Percentiles rank a stretch among this genome's conserved stretches.
Conservation (phyloP, 2,113 vertebrate species). For the Argyrosomus japonicus region DNA sequence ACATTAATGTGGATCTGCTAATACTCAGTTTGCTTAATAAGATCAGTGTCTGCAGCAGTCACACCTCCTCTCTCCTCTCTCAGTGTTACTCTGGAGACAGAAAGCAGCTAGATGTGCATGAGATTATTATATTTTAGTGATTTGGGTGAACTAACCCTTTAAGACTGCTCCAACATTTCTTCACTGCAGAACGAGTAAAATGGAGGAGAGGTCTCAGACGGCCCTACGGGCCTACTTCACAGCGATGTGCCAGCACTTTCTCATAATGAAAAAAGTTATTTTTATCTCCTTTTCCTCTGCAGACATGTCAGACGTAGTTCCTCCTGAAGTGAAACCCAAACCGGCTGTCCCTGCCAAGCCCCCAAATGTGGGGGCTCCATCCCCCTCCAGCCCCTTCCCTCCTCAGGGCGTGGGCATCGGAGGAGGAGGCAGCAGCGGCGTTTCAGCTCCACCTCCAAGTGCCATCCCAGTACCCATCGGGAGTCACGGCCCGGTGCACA, state of each 20-base stretch:
- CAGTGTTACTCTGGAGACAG: background rate
- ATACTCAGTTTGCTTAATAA: background rate
- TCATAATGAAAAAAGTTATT: background rate
- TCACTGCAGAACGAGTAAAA: slow-evolving; percentile 17
- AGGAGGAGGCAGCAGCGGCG: slow-evolving; percentile 58
- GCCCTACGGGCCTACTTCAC: slow-evolving; percentile 60
- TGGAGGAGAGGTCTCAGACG: slow-evolving; percentile 3
- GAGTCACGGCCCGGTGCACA: slow-evolving; percentile 47
- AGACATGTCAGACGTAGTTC: slow-evolving; percentile 97
- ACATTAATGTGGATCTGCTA: background rate
- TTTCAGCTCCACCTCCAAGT: slow-evolving; percentile 62
- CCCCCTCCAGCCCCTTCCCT: slow-evolving; percentile 70
- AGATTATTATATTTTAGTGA: background rate
- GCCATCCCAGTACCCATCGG: slow-evolving; percentile 75
- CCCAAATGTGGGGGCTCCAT: slow-evolving; percentile 84
- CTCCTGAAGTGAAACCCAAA: slow-evolving; percentile 93
- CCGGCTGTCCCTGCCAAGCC: slow-evolving; percentile 95
- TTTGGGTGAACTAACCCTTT: background rate
- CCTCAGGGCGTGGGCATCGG: slow-evolving; percentile 70
- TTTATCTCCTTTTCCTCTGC: slow-evolving; percentile 32
- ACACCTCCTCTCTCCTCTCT: background rate
- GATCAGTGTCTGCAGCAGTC: background rate
- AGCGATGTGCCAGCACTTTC: background rate
- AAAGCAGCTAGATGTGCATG: background rate
- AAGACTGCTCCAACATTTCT: slow-evolving; percentile 14